A percentile compares a stretch with the other conserved stretches of the same genome.
These are phyloP conservation scores for Caenorhabditis imperialis DNA, from an alignment of 2,888 invertebrate genomes.

Conservation along the genomic window DNA sequence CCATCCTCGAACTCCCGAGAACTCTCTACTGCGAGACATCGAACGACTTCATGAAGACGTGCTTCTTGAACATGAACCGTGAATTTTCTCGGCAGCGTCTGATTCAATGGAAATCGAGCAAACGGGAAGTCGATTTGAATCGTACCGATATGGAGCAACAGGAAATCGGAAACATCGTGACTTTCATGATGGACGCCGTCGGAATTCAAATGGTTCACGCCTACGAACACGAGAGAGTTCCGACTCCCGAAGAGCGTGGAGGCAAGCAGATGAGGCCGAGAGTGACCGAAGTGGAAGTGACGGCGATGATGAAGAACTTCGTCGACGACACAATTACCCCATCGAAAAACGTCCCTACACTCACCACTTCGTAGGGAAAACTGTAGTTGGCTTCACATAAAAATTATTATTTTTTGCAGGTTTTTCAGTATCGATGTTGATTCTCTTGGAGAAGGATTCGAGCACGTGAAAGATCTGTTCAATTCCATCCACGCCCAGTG, in stretches of 20 bases:
- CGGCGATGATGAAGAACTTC: constrained; percentile 13
- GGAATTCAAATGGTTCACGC: constrained; percentile 19
- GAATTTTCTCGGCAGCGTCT: constrained; percentile 10
- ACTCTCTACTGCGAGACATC: constrained; percentile 10
- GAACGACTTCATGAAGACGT: constrained; percentile 9
- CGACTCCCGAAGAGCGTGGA: constrained; percentile 46
- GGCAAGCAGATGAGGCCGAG: constrained; percentile 51
- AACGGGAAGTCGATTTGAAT: constrained; percentile 15
- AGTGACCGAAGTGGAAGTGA: constrained; percentile 19
- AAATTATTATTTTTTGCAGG: constrained; percentile 1
- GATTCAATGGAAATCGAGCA: constrained; percentile 30
- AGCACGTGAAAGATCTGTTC: constrained; percentile 13
- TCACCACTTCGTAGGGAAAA: no score
- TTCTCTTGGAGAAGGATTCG: constrained; percentile 7
- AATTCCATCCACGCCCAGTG: constrained; percentile 38
- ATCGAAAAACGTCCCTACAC: neutral
- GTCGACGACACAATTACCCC: constrained; percentile 8
- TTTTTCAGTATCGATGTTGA: constrained; percentile 14
- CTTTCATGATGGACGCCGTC: constrained; percentile 34
- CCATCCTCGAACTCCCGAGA: constrained; percentile 8
- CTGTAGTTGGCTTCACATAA: no score
- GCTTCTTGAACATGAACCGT: constrained; percentile 17
- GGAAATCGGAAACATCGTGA: constrained; percentile 3
- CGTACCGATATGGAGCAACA: constrained; percentile 1
- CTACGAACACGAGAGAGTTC: neutral